Evolutionary conservation across 2,888 invertebrate species (phyloP).

Genomic region (Pilophorus perplexus): DNA sequence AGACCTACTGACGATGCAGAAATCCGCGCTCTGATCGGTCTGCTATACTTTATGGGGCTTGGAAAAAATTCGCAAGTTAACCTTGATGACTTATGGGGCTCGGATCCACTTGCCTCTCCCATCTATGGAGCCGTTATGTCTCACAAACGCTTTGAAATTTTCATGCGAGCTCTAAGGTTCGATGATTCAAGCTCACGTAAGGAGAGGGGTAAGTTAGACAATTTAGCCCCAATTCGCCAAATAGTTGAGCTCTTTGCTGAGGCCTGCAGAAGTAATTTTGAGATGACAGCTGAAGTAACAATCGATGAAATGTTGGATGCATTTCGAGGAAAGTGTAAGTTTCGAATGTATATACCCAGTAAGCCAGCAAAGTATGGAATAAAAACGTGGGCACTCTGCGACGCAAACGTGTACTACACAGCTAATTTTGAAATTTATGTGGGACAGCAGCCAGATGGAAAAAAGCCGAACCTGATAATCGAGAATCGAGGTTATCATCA

Average conservation of each 20-base stretch:
- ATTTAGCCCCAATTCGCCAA: conserved; percentile 5
- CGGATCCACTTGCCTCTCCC: too few relatives aligned
- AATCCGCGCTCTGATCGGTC: conserved; percentile 1
- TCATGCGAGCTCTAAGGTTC: neutral
- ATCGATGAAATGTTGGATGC: conserved; percentile 49
- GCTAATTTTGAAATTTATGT: conserved; percentile 44
- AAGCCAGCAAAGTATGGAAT: conserved; percentile 51
- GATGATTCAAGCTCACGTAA: neutral
- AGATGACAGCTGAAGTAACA: conserved; percentile 45
- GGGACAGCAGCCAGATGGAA: conserved; percentile 42
- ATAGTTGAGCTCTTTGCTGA: neutral
- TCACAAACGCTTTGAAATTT: neutral
- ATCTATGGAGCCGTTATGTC: conserved; percentile 10
- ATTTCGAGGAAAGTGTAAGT: conserved; percentile 49
- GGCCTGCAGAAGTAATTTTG: too few relatives aligned
- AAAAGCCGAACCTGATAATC: too few relatives aligned
- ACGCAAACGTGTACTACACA: conserved; percentile 42
- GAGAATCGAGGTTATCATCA: too few relatives aligned
- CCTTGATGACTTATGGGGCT: too few relatives aligned
- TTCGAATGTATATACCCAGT: conserved; percentile 49
- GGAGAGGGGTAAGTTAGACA: neutral
- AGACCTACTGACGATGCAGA: too few relatives aligned
- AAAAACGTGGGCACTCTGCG: conserved; percentile 49
- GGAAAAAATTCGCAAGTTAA: neutral
- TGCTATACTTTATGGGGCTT: conserved; percentile 15